These are phyloP conservation scores for Nymphalis io DNA, from an alignment of 1,140 invertebrate genomes.

Conservation along the genomic window DNA sequence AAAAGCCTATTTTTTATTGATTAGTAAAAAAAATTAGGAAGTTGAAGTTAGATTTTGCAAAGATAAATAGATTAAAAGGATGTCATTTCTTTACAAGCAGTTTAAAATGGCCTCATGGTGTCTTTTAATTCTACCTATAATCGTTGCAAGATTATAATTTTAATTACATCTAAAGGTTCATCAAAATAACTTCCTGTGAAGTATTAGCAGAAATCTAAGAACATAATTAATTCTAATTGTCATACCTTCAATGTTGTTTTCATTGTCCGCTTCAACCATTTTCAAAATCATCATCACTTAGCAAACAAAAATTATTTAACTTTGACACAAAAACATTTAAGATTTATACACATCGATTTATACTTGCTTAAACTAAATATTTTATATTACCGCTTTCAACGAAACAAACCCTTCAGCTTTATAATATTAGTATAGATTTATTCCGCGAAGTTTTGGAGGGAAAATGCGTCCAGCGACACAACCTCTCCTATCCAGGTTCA, in stretches of 20 bases:
- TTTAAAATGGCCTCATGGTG: too few relatives aligned
- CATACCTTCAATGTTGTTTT: slow-evolving; percentile 42
- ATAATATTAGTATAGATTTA: slow-evolving; percentile 8
- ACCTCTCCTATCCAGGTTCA: slow-evolving; percentile 24
- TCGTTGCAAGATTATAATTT: neutral
- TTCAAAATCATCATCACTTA: slow-evolving; percentile 13
- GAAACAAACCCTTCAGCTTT: too few relatives aligned
- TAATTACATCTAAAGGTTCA: neutral
- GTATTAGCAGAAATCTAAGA: slow-evolving; percentile 15
- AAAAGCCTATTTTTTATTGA: too few relatives aligned
- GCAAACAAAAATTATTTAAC: neutral
- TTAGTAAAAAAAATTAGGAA: too few relatives aligned
- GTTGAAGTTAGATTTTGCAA: too few relatives aligned
- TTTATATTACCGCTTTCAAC: neutral
- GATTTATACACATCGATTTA: neutral
- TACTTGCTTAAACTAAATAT: neutral
- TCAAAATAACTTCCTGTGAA: slow-evolving; percentile 11
- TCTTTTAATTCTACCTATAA: too few relatives aligned
- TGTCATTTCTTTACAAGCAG: too few relatives aligned
- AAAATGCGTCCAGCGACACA: slow-evolving; percentile 27
- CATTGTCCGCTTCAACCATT: slow-evolving; percentile 28
- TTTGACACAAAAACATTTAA: slow-evolving; percentile 4
- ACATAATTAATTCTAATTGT: slow-evolving; percentile 31
- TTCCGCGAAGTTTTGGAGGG: slow-evolving; percentile 35
- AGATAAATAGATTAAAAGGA: too few relatives aligned